Evolutionary conservation across 2,113 vertebrate genomes (phyloP).

Genomic region (Clinocottus analis): DNA sequence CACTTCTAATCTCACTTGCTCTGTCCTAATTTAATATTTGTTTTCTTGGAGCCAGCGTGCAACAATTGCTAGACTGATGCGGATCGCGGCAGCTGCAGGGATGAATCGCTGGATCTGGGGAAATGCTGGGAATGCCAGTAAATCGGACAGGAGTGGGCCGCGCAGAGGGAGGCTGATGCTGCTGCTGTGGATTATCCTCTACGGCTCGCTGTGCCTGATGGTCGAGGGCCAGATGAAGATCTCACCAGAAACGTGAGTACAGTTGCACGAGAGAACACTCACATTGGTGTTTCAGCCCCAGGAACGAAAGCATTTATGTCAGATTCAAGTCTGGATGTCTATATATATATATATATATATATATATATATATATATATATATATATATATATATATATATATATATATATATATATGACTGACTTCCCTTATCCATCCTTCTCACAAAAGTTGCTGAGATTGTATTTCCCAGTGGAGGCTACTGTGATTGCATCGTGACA

Average conservation of each 20-base stretch:
- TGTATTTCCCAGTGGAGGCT: background rate
- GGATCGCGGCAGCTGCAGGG: conserved; percentile 57
- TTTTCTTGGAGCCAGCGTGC: conserved; percentile 38
- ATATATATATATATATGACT: background rate
- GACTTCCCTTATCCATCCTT: background rate
- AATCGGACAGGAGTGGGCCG: conserved; percentile 53
- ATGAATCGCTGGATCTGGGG: conserved; percentile 58
- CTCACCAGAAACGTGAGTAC: conserved; percentile 91
- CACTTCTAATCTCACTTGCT: conserved; percentile 25
- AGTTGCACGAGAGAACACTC: background rate
- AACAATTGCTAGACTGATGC: conserved; percentile 47
- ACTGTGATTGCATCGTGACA: background rate
- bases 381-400: background rate
- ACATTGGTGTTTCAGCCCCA: background rate
- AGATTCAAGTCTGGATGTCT: background rate
- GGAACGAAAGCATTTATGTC: background rate
- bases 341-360: background rate
- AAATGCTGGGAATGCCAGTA: conserved; percentile 49
- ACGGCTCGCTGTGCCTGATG: conserved; percentile 74
- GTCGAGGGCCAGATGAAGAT: conserved; percentile 86
- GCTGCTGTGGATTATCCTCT: conserved; percentile 81
- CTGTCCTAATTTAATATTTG: conserved; percentile 35
- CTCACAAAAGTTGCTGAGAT: background rate
- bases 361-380: background rate
- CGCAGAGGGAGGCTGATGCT: conserved; percentile 68